Evolutionary conservation across 1,140 invertebrate species (phyloP), one percentile per base, ranked within the genome.

Genomic region (Cylas formicarius): DNA sequence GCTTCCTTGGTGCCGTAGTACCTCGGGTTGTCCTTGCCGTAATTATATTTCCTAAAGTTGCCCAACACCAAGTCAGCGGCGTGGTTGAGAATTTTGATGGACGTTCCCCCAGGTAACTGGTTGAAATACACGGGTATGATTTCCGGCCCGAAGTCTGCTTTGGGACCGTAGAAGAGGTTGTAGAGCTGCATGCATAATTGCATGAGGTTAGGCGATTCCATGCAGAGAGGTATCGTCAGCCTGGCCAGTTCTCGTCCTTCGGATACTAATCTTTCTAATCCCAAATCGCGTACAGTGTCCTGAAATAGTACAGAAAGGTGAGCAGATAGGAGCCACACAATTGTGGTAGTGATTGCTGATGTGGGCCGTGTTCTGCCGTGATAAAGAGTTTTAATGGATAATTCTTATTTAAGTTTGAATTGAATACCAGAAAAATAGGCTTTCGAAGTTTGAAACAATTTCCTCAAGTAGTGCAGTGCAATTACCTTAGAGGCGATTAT

Each of bases 31-130:
- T 51, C 19, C 21, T 50, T 48, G 10, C 35, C 28, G 24, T 61
- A 60, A 28, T 64, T 52, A 32, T 60, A 64, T 39, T 59, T 61
- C 19, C 59, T 18, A 35, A 64, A 64, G 29, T 57, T 46, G 4
- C 51, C 52, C 14, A 44, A 26, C 6, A 61, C 53, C 16, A 62
- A 44, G 49, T 61, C 58, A 7, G 53, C 59, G 4, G 55, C 57
- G 21, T 65, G 63, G 13, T 57, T 56, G 3, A 60, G 24, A 21
- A 62, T 50, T 34, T 61, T 59, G 3, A 63, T 37, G 0, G 58
- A 52, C 6, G 61, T 61, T 28, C 61, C 63, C 5, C 56, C 55
- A 9, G 61, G 63, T 10, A 60, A 38, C 37, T 63, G 60, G 11
- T 60, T 50, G 33, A 61, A 63, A 27, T 56, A 60, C 14, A 62